A percentile compares a stretch with the other conserved stretches of the same genome.
Conservation (phyloP, 2,797 vertebrate species). For the Neostethus bicornis region DNA sequence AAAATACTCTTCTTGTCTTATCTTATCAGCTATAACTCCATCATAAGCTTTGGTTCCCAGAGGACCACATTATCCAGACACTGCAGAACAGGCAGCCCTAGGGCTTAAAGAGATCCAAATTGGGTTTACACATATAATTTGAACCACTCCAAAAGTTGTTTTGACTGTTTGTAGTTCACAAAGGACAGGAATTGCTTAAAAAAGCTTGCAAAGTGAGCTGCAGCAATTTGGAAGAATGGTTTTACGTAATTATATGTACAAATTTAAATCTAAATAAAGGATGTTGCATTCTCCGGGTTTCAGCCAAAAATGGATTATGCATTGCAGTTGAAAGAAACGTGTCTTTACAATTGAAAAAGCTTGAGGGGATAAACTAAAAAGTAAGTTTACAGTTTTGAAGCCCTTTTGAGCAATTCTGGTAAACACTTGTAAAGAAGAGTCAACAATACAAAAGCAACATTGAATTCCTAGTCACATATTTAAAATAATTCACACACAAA, state of each 20-base stretch:
- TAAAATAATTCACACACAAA: neutral
- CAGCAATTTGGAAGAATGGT: neutral
- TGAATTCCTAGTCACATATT: constrained; percentile 20
- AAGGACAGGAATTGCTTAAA: neutral
- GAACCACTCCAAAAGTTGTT: constrained; percentile 46
- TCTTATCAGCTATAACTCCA: neutral
- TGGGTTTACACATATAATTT: constrained; percentile 64
- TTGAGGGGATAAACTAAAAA: constrained; percentile 23
- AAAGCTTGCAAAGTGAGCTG: neutral
- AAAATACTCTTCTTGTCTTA: constrained; percentile 1
- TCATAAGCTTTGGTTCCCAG: constrained; percentile 6
- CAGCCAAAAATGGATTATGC: constrained; percentile 8
- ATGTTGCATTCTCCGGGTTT: constrained; percentile 2
- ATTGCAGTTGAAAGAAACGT: constrained; percentile 9
- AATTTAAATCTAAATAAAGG: neutral
- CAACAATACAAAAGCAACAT: constrained; percentile 39
- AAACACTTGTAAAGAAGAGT: constrained; percentile 17
- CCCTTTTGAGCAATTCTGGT: constrained; percentile 28
- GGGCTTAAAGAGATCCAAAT: constrained; percentile 52
- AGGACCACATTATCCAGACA: constrained; percentile 23
- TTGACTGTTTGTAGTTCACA: constrained; percentile 38
- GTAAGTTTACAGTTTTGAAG: constrained; percentile 12
- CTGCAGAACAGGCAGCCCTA: constrained; percentile 20
- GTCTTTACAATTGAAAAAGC: constrained; percentile 29
- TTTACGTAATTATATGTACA: neutral